A percentile compares a stretch with the other conserved stretches of the same genome.
These are phyloP conservation scores for Theonella swinhoei DNA, from an alignment of 37 sponge, comb jelly and placozoan species.

Conservation along the genomic window DNA sequence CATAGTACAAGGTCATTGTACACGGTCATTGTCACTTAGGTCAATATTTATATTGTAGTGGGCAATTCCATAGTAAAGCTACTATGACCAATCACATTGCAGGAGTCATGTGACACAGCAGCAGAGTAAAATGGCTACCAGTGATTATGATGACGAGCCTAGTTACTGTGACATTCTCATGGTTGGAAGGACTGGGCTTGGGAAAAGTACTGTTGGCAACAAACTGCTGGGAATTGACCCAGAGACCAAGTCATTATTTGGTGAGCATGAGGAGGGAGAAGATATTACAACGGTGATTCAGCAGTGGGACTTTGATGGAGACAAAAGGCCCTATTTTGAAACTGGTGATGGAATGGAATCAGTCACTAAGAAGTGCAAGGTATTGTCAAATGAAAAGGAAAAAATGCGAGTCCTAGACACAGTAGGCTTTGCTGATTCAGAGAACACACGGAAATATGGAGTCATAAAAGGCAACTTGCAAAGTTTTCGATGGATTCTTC, in stretches of 20 bases:
- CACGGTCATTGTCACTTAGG: no score
- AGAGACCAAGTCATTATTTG: not conserved
- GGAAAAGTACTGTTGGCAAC: slow-evolving; percentile 40
- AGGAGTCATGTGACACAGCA: no score
- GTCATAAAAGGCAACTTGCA: not conserved
- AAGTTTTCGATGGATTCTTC: not conserved
- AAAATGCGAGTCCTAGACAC: not conserved
- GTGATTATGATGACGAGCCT: not conserved
- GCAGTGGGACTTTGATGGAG: not conserved
- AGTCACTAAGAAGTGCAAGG: not conserved
- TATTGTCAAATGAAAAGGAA: not conserved
- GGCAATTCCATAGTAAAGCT: no score
- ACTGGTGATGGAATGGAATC: not conserved
- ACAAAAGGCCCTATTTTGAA: not conserved
- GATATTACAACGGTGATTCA: not conserved
- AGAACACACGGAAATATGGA: not conserved
- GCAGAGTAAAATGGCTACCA: no score
- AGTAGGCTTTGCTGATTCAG: not conserved
- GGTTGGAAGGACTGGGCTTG: slow-evolving; percentile 29
- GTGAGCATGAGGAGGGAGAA: not conserved
- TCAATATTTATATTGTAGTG: no score
- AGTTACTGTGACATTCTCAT: slow-evolving; percentile 29
- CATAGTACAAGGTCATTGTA: no score
- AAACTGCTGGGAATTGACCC: slow-evolving; percentile 24
- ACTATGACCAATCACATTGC: no score